phyloP scores from a whole-genome alignment of 2,113 vertebrate species.

The Anas platyrhynchos region DNA sequence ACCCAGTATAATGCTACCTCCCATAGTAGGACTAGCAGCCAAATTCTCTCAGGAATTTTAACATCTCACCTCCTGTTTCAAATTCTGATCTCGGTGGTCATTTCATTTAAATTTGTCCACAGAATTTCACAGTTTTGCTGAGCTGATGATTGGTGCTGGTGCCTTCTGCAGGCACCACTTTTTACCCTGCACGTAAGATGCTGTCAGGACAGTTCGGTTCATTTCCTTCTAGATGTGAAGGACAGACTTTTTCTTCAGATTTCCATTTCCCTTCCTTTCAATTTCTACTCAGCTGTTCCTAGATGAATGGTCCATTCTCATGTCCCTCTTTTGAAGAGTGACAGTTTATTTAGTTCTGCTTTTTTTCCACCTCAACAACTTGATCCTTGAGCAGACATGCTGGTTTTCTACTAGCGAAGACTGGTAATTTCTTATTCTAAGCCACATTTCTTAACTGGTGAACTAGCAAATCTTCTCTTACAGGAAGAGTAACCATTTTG shows the following conservation, averaged over 20 bases:
- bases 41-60: neutral
- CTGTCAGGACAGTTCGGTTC: neutral
- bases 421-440: neutral
- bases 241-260: accelerated
- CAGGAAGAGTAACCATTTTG: neutral
- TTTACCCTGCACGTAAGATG: neutral
- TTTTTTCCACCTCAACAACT: neutral
- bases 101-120: neutral
- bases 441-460: neutral
- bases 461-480: neutral
- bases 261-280: neutral
- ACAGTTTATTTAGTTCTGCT: neutral
- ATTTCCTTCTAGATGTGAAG: neutral
- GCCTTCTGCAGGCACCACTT: neutral
- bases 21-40: neutral
- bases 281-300: neutral
- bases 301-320: neutral
- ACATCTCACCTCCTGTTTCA: neutral
- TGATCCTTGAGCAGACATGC: neutral
- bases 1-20: neutral
- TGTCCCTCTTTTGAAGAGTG: neutral
- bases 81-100: neutral
- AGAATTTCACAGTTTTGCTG: neutral
- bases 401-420: neutral
- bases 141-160: neutral